phyloP scores from a whole-genome alignment of 2,797 vertebrate genomes.

The Hoplostethus mediterraneus region DNA sequence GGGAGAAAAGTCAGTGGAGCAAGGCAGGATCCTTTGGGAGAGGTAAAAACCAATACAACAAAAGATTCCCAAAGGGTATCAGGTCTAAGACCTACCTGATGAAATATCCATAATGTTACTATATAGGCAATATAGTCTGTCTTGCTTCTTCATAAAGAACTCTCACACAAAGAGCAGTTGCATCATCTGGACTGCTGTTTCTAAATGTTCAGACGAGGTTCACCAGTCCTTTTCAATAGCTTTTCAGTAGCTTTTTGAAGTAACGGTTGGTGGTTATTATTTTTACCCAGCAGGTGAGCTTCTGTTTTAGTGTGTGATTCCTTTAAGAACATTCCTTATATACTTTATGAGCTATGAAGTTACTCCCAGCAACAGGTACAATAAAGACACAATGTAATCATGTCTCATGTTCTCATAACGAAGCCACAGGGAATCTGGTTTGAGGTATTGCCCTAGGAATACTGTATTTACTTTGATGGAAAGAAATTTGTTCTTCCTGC shows the following conservation, averaged over 20 bases:
- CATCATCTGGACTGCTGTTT: background rate
- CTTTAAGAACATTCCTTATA: background rate
- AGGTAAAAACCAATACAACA: no score
- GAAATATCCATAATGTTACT: background rate
- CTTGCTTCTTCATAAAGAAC: constrained; percentile 15
- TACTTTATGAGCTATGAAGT: background rate
- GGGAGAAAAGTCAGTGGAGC: no score
- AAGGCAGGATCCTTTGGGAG: no score
- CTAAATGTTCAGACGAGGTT: no score
- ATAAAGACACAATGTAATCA: constrained; percentile 20
- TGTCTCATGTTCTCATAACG: constrained; percentile 19
- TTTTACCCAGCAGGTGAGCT: background rate
- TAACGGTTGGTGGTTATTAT: constrained; percentile 14
- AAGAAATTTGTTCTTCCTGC: background rate
- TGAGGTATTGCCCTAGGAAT: constrained; percentile 5
- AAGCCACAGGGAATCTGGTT: background rate
- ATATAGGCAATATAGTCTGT: background rate
- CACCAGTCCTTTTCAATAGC: background rate
- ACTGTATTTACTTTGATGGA: constrained; percentile 20
- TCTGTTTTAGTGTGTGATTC: background rate
- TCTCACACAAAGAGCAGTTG: no score
- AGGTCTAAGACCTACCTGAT: background rate
- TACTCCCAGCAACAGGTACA: constrained; percentile 17
- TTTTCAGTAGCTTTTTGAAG: background rate
- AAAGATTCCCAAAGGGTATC: no score